phyloP scores from a whole-genome alignment of 1,140 invertebrate genomes.

The Heterodera schachtii region DNA sequence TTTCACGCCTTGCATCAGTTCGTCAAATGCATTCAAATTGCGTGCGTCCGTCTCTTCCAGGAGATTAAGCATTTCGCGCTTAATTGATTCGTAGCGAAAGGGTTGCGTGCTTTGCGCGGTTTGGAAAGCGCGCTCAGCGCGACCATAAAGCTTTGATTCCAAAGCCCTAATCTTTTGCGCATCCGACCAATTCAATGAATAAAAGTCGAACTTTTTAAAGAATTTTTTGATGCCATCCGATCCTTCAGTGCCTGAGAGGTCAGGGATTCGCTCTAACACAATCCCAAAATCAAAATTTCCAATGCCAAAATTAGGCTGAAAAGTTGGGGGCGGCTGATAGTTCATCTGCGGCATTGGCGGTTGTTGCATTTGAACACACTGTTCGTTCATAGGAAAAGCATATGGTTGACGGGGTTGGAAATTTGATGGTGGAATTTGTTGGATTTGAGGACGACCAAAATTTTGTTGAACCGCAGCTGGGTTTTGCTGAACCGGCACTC shows the following conservation, averaged over 20 bases:
- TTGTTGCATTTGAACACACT: not conserved
- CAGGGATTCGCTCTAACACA: conserved; percentile 4
- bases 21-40: conserved; percentile 10
- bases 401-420: not conserved
- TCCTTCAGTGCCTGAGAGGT: conserved; percentile 9
- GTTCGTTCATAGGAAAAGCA: not conserved
- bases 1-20: not conserved
- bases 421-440: not conserved
- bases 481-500: not conserved
- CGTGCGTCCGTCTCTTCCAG: conserved; percentile 4
- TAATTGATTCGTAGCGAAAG: not conserved
- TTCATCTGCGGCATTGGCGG: not conserved
- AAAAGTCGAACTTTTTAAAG: conserved; percentile 22
- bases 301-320: not conserved
- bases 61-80: conserved; percentile 10
- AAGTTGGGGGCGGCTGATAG: not conserved
- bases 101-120: not conserved
- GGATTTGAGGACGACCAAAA: not conserved
- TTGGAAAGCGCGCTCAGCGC: conserved; percentile 2
- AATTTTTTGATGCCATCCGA: conserved; percentile 2
- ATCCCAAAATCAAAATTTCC: not conserved
- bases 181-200: not conserved
- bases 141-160: not conserved
- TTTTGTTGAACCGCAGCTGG: not conserved
- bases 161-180: not conserved